These are phyloP conservation scores for Drosophila longiperda DNA, from an alignment of 2,888 invertebrate species.

Conservation along the genomic window DNA sequence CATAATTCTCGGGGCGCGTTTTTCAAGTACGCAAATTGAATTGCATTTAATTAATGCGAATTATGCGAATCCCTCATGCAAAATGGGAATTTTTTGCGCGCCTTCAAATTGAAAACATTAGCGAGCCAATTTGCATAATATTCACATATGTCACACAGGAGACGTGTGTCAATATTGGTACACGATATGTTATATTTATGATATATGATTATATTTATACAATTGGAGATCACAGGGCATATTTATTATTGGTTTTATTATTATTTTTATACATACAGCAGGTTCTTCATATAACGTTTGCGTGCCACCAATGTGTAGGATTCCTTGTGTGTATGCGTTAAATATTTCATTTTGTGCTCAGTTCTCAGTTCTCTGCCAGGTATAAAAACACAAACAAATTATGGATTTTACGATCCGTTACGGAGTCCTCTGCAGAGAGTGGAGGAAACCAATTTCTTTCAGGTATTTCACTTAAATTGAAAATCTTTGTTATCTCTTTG, in stretches of 20 bases:
- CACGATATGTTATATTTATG: slow-evolving; percentile 30
- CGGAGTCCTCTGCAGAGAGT: slow-evolving; percentile 3
- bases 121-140: slow-evolving; percentile 65
- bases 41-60: slow-evolving; percentile 59
- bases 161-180: slow-evolving; percentile 62
- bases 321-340: slow-evolving; percentile 82
- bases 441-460: slow-evolving; percentile 19
- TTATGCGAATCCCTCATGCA: slow-evolving; percentile 26
- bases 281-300: slow-evolving; percentile 85
- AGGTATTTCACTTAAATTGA: slow-evolving; percentile 43
- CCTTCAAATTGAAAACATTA: slow-evolving; percentile 56
- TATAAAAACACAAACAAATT: slow-evolving; percentile 14
- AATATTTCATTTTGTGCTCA: slow-evolving; percentile 81
- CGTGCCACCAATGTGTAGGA: slow-evolving; percentile 85
- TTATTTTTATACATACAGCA: slow-evolving; percentile 82
- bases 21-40: slow-evolving; percentile 52
- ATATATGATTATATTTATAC: neutral
- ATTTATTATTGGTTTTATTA: neutral
- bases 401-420: neutral
- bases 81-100: slow-evolving; percentile 14
- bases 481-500: slow-evolving; percentile 40
- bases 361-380: slow-evolving; percentile 23
- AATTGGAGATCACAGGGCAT: neutral
- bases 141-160: slow-evolving; percentile 62
- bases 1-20: slow-evolving; percentile 49